Evolutionary conservation across 2,113 vertebrate species (phyloP).

Genomic region (Salvelinus fontinalis): DNA sequence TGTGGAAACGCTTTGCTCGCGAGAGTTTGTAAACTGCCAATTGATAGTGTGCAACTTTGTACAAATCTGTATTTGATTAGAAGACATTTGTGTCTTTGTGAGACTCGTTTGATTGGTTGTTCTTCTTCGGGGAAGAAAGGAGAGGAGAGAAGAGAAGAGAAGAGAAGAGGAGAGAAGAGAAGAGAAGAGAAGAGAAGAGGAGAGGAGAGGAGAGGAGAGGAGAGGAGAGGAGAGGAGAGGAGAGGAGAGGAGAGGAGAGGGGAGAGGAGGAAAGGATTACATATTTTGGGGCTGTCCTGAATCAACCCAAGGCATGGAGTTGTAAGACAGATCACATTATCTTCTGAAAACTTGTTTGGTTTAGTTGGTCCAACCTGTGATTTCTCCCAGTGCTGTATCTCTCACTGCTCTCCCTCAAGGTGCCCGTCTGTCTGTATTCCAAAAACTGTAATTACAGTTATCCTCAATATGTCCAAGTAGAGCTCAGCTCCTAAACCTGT

Average conservation of each 20-base stretch:
- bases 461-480: constrained; percentile 32
- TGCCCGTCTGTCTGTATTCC: constrained; percentile 25
- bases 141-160: background rate
- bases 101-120: constrained; percentile 17
- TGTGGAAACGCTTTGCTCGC: constrained; percentile 17
- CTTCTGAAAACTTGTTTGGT: background rate
- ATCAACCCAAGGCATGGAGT: constrained; percentile 13
- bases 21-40: constrained; percentile 8
- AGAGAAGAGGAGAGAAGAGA: background rate
- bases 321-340: background rate
- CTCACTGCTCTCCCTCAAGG: background rate
- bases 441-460: constrained; percentile 42
- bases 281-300: constrained; percentile 31
- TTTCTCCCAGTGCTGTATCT: background rate
- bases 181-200: background rate
- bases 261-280: background rate
- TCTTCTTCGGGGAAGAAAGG: constrained; percentile 9
- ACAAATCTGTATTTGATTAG: constrained; percentile 35
- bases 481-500: constrained; percentile 21
- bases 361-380: too few species aligned
- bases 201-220: background rate
- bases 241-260: background rate
- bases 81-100: background rate
- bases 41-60: constrained; percentile 31
- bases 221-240: too few species aligned